Percentiles rank a stretch among this genome's conserved stretches.
Conservation (phyloP, 2,888 invertebrate genomes). For the Byasa hedistus region DNA sequence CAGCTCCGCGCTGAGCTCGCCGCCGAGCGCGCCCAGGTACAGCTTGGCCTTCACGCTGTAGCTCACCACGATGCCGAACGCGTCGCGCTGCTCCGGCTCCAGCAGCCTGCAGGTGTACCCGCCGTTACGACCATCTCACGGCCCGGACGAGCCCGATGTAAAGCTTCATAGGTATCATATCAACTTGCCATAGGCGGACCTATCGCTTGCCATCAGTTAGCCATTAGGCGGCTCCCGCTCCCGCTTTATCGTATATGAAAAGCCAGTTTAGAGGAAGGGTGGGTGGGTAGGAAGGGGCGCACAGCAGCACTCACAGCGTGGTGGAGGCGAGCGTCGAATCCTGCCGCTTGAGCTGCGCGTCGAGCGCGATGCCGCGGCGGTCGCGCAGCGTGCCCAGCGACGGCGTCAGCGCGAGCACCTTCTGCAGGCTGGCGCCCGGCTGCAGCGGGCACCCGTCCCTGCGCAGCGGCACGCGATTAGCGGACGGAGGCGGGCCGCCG, state of each 20-base stretch:
- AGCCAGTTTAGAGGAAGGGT: no score
- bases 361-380: slow-evolving; percentile 93
- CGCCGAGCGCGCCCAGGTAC: slow-evolving; percentile 94
- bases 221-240: no score
- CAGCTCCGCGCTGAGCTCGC: slow-evolving; percentile 94
- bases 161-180: no score
- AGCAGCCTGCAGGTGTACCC: slow-evolving; percentile 49
- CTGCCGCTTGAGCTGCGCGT: slow-evolving; percentile 91
- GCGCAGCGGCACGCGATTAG: slow-evolving; percentile 34
- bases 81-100: slow-evolving; percentile 91
- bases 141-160: no score
- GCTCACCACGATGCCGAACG: slow-evolving; percentile 96
- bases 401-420: slow-evolving; percentile 91
- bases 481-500: neutral
- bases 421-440: slow-evolving; percentile 93
- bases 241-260: no score
- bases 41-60: slow-evolving; percentile 97
- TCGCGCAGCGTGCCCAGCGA: slow-evolving; percentile 88
- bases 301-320: slow-evolving; percentile 84
- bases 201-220: no score
- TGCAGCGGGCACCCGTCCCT: slow-evolving; percentile 94
- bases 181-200: no score
- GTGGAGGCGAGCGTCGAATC: slow-evolving; percentile 94
- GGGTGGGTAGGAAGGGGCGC: no score
- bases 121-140: neutral